Conservation (phyloP, 2,797 vertebrate genomes). For the Characodon lateralis region DNA sequence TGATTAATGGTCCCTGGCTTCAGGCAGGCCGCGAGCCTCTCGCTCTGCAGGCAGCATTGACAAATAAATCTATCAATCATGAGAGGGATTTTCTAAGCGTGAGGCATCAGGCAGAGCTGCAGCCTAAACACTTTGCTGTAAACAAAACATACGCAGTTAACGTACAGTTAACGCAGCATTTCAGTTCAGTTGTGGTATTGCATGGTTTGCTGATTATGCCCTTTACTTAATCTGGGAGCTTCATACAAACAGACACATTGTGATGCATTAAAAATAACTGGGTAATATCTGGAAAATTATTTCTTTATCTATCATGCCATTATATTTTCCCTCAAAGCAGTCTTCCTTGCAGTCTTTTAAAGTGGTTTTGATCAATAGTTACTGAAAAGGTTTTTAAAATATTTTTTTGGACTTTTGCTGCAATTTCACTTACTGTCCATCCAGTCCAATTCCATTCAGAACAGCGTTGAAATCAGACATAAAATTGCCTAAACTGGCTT, state of each 20-base stretch:
- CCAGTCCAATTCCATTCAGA: too few relatives aligned
- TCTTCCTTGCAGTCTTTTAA: not conserved
- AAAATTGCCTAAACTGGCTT: not conserved
- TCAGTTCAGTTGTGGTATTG: slow-evolving; percentile 12
- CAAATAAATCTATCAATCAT: slow-evolving; percentile 86
- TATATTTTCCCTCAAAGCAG: not conserved
- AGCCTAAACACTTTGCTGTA: slow-evolving; percentile 74
- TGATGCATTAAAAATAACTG: not conserved
- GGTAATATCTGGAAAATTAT: not conserved
- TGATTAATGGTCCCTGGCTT: slow-evolving; percentile 81
- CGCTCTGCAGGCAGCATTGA: slow-evolving; percentile 69
- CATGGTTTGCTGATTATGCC: not conserved
- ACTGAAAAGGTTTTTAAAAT: too few relatives aligned
- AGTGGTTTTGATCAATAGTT: not conserved
- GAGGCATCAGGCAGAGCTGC: slow-evolving; percentile 74
- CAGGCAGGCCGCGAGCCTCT: slow-evolving; percentile 64
- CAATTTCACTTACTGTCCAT: too few relatives aligned
- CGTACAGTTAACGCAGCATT: slow-evolving; percentile 61
- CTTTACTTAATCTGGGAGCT: not conserved
- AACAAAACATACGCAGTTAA: slow-evolving; percentile 52
- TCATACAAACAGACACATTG: not conserved
- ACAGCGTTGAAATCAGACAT: not conserved
- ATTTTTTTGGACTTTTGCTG: not conserved
- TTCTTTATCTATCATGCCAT: not conserved
- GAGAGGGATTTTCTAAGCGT: slow-evolving; percentile 74